phyloP scores from a whole-genome alignment of 2,113 vertebrate species.

The Haliaeetus leucogaster region DNA sequence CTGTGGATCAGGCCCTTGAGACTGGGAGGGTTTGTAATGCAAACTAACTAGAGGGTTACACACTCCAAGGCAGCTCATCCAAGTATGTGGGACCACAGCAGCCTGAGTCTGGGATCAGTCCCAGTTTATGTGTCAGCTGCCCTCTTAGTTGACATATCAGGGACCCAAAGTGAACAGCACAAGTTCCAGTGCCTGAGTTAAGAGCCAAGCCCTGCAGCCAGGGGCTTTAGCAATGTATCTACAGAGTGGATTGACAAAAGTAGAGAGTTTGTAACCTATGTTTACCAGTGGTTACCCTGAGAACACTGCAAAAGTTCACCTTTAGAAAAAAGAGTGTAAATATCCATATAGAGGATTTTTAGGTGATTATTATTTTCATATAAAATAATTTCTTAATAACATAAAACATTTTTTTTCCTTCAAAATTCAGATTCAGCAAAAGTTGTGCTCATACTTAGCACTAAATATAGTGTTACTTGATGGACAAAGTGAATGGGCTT shows the following conservation, averaged over 20 bases:
- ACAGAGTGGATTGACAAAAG: background rate
- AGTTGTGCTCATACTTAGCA: background rate
- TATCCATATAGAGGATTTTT: background rate
- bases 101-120: background rate
- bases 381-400: background rate
- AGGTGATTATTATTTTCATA: background rate
- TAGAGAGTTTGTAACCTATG: background rate
- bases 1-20: background rate
- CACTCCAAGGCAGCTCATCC: background rate
- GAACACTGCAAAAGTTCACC: background rate
- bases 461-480: background rate
- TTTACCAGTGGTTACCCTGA: background rate
- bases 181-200: background rate
- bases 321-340: background rate
- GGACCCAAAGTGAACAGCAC: background rate
- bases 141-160: background rate
- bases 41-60: background rate
- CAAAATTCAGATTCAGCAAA: background rate
- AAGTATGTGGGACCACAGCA: background rate
- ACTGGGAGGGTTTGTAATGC: background rate
- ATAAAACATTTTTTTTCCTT: background rate
- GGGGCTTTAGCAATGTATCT: background rate
- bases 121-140: background rate
- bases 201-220: background rate
- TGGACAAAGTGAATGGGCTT: background rate